Percentiles rank a stretch among this genome's conserved stretches.
phyloP scores from a whole-genome alignment of 2,888 invertebrate species.

The Fragum sueziense region DNA sequence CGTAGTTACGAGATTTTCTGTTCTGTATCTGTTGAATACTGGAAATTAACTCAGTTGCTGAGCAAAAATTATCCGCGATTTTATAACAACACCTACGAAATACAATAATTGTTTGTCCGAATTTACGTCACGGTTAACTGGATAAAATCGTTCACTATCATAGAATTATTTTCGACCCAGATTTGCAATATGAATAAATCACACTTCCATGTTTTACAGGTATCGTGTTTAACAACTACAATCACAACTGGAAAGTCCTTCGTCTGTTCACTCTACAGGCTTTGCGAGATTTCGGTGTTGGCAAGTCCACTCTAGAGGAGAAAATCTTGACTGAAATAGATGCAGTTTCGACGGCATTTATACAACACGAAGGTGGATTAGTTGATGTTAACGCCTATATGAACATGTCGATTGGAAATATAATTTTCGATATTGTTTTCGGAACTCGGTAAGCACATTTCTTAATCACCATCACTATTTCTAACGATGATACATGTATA shows the following conservation, averaged over 20 bases:
- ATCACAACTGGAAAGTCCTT: constrained; percentile 55
- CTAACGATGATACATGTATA: too few species aligned
- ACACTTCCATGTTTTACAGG: background rate
- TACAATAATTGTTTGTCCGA: too few species aligned
- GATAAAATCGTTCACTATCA: too few species aligned
- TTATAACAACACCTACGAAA: too few species aligned
- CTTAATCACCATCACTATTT: too few species aligned
- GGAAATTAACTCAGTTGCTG: too few species aligned
- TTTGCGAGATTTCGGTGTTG: constrained; percentile 65
- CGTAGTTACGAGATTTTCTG: too few species aligned
- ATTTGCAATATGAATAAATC: background rate
- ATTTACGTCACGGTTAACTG: too few species aligned
- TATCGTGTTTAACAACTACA: constrained; percentile 24
- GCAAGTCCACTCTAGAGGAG: constrained; percentile 61
- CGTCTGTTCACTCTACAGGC: constrained; percentile 56
- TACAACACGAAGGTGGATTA: constrained; percentile 31
- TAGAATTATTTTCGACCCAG: background rate
- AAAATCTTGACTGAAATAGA: constrained; percentile 54
- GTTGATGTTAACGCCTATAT: constrained; percentile 48
- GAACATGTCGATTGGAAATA: constrained; percentile 56
- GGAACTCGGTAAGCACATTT: constrained; percentile 56
- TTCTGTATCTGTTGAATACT: too few species aligned
- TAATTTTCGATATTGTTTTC: constrained; percentile 65
- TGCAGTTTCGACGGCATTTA: constrained; percentile 28
- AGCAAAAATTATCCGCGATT: too few species aligned